A percentile compares a stretch with the other conserved stretches of the same genome.
Conservation (phyloP, 2,888 invertebrate species). For the Prosopocoilus inquinatus region DNA sequence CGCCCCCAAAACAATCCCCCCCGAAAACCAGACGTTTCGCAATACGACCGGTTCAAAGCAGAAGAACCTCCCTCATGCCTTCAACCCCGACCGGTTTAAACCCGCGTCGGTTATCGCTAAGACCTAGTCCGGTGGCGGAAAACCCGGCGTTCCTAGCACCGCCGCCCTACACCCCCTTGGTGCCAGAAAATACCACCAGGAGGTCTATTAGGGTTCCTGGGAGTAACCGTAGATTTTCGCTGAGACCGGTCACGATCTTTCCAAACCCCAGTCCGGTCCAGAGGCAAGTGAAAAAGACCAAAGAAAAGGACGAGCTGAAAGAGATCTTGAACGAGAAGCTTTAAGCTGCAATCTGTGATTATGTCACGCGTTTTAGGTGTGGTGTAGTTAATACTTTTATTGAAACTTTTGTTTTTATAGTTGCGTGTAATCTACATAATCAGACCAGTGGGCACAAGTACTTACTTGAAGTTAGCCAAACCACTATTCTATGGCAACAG, state of each 20-base stretch:
- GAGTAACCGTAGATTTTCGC: slow-evolving; percentile 48
- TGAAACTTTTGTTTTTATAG: too few relatives aligned
- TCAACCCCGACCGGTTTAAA: slow-evolving; percentile 7
- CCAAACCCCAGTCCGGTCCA: slow-evolving; percentile 29
- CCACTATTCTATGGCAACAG: too few relatives aligned
- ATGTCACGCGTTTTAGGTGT: too few relatives aligned
- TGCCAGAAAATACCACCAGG: slow-evolving; percentile 10
- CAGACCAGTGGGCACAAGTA: too few relatives aligned
- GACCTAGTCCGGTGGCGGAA: slow-evolving; percentile 13
- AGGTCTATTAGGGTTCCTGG: slow-evolving; percentile 36
- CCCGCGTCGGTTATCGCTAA: slow-evolving; percentile 42
- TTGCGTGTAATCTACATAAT: too few relatives aligned
- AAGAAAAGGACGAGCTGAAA: slow-evolving; percentile 49
- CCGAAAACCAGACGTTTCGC: slow-evolving; percentile 39
- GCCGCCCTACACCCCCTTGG: slow-evolving; percentile 50
- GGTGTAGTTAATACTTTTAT: too few relatives aligned
- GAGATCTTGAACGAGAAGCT: slow-evolving; percentile 54
- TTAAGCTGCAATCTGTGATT: background rate
- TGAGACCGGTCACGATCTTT: slow-evolving; percentile 50
- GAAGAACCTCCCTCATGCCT: slow-evolving; percentile 28
- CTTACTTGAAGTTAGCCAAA: too few relatives aligned
- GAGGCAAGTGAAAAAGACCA: slow-evolving; percentile 27
- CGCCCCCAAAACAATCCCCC: slow-evolving; percentile 52
- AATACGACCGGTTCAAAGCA: slow-evolving; percentile 35
- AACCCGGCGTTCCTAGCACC: slow-evolving; percentile 31